These are phyloP conservation scores for Neosilurus mollespiculum DNA, from an alignment of 2,797 vertebrate species.

Conservation along the genomic window DNA sequence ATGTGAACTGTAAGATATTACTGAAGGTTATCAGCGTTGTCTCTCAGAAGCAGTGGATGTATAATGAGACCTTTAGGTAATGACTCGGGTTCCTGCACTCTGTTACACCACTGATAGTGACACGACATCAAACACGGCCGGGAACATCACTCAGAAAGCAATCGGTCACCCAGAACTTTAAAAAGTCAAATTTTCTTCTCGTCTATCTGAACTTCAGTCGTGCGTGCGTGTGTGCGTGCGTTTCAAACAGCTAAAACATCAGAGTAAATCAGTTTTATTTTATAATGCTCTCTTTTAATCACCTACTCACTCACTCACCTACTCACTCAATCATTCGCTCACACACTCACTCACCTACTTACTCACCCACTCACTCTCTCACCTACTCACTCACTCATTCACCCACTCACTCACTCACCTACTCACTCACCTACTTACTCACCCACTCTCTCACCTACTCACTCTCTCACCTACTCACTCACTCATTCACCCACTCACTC, in stretches of 20 bases:
- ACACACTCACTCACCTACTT: too few relatives aligned
- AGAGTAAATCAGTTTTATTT: too few relatives aligned
- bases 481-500: too few relatives aligned
- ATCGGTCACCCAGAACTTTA: not conserved
- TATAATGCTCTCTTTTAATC: too few relatives aligned
- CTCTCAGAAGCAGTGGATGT: not conserved
- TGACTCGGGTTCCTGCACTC: not conserved
- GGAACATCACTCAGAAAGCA: not conserved
- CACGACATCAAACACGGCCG: not conserved
- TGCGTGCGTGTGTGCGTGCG: not conserved
- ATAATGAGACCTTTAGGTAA: not conserved
- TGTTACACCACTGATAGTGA: not conserved
- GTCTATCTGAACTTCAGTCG: not conserved
- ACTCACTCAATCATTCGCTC: too few relatives aligned
- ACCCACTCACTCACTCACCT: too few relatives aligned
- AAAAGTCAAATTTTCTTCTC: not conserved
- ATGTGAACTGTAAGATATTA: not conserved
- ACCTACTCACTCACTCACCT: too few relatives aligned
- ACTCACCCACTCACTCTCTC: too few relatives aligned
- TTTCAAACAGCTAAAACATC: not conserved
- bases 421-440: too few relatives aligned
- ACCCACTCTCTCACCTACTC: too few relatives aligned
- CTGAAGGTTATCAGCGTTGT: not conserved
- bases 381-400: too few relatives aligned
- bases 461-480: too few relatives aligned